phyloP scores from a whole-genome alignment of 2,113 vertebrate species.

The Scolopax mira region DNA sequence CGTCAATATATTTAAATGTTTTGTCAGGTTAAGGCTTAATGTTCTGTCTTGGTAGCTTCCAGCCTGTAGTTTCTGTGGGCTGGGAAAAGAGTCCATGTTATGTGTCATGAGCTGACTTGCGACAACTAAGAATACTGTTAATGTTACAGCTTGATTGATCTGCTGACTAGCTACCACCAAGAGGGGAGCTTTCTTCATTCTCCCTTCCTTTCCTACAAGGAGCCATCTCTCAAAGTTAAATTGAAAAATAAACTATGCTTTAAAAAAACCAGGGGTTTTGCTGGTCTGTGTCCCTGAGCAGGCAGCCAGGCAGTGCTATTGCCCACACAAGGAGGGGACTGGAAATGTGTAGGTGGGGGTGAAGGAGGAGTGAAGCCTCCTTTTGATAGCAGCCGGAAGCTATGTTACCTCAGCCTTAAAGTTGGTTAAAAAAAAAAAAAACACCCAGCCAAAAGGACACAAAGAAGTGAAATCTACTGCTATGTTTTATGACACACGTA shows the following conservation, averaged over 20 bases:
- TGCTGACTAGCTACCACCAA: background rate
- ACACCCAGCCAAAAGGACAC: background rate
- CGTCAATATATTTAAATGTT: background rate
- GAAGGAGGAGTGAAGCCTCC: background rate
- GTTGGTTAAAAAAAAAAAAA: background rate
- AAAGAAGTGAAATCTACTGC: background rate
- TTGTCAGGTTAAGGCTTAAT: background rate
- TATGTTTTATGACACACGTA: background rate
- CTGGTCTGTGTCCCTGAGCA: background rate
- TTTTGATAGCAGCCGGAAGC: background rate
- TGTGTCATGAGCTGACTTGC: background rate
- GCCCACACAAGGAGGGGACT: background rate
- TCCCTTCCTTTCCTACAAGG: background rate
- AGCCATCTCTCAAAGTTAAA: background rate
- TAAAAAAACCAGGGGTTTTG: fast-evolving
- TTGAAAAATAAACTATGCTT: background rate
- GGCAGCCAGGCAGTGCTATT: background rate
- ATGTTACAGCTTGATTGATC: background rate
- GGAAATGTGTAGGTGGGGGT: background rate
- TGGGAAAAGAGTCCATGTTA: background rate
- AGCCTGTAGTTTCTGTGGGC: background rate
- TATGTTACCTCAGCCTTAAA: background rate
- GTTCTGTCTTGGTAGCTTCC: background rate
- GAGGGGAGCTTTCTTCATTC: background rate
- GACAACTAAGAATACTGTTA: background rate